These are phyloP conservation scores for Adelosebastes latens DNA, from an alignment of 2,797 vertebrate genomes.

Conservation along the genomic window DNA sequence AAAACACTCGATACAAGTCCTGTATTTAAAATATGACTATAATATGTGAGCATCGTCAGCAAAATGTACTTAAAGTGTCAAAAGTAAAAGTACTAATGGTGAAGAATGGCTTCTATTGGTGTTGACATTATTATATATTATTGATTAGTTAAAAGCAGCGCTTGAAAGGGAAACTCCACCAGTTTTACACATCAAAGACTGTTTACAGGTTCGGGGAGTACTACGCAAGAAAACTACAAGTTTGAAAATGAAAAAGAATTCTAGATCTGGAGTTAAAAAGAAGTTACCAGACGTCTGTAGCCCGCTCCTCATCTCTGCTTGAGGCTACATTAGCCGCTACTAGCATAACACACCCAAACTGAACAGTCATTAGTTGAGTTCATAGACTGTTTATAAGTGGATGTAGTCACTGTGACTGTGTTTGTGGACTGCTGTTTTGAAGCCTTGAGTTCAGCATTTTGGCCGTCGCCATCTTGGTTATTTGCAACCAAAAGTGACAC, in stretches of 20 bases:
- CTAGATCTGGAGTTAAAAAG: neutral
- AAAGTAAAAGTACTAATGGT: neutral
- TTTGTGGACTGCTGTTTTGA: too few relatives aligned
- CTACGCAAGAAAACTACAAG: neutral
- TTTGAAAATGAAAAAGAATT: neutral
- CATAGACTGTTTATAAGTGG: neutral
- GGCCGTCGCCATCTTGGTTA: too few relatives aligned
- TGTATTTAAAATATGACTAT: neutral
- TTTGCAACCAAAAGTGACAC: too few relatives aligned
- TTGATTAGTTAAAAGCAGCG: neutral
- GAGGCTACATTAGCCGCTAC: neutral
- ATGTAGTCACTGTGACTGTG: neutral
- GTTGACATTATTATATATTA: neutral
- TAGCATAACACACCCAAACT: neutral
- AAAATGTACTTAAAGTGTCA: neutral
- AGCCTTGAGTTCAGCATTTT: too few relatives aligned
- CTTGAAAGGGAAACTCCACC: neutral
- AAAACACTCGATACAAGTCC: neutral
- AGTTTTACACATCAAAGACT: neutral
- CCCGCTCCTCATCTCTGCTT: neutral
- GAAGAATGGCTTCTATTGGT: neutral
- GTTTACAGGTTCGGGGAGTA: neutral
- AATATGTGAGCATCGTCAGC: too few relatives aligned
- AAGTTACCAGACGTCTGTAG: neutral
- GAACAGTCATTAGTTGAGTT: neutral